These are phyloP conservation scores for Drosophila chauvacae DNA, from an alignment of 1,140 invertebrate species.

Conservation along the genomic window DNA sequence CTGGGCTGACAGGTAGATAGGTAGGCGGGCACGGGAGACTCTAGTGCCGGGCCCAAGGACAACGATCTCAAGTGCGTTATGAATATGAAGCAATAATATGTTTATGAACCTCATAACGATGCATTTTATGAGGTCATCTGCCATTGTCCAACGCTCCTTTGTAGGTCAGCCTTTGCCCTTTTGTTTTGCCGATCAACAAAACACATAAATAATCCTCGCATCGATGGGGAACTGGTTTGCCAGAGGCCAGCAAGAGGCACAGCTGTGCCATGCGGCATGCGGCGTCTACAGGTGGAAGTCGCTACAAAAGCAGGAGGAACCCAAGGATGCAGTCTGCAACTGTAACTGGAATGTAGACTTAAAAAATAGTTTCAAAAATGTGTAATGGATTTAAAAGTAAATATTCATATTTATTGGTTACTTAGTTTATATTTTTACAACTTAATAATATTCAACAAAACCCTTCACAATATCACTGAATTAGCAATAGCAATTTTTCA, in stretches of 20 bases:
- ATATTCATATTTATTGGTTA: not conserved
- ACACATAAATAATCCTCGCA: slow-evolving; percentile 43
- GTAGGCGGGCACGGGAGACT: not conserved
- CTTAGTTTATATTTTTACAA: not conserved
- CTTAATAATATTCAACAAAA: not conserved
- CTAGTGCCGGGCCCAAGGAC: slow-evolving; percentile 52
- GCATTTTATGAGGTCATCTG: slow-evolving; percentile 74
- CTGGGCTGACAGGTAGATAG: slow-evolving; percentile 23
- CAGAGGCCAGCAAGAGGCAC: slow-evolving; percentile 16
- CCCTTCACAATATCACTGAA: not conserved
- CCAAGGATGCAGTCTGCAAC: not conserved
- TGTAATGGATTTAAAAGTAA: not conserved
- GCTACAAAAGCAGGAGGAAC: slow-evolving; percentile 10
- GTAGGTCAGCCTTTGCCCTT: slow-evolving; percentile 35
- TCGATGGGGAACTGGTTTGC: slow-evolving; percentile 42
- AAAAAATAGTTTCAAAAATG: not conserved
- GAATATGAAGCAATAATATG: slow-evolving; percentile 76
- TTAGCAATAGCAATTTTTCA: not conserved
- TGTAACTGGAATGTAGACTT: not conserved
- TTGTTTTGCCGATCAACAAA: slow-evolving; percentile 37
- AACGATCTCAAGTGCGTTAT: slow-evolving; percentile 55
- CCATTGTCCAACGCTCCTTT: slow-evolving; percentile 18
- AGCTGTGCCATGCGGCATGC: slow-evolving; percentile 46
- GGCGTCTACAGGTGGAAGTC: slow-evolving; percentile 46
- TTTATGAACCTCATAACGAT: slow-evolving; percentile 78